A percentile compares a stretch with the other conserved stretches of the same genome.
These are phyloP conservation scores for Spinibarbus caldwelli DNA, from an alignment of 2,797 vertebrate species.

Conservation along the genomic window DNA sequence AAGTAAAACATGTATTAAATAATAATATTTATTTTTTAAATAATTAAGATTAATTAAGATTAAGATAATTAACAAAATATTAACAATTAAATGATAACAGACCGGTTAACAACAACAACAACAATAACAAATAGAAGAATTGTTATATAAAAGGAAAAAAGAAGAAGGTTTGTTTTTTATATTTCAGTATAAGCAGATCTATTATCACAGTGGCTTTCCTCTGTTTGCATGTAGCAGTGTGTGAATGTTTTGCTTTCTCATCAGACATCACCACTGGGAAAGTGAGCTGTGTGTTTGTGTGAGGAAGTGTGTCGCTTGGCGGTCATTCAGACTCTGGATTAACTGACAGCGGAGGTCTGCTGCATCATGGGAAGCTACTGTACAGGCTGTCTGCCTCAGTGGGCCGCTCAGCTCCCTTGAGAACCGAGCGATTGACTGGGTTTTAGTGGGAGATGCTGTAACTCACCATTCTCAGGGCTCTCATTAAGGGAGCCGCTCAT, in stretches of 20 bases:
- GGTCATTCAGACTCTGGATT: constrained; percentile 45
- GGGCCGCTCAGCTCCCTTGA: constrained; percentile 22
- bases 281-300: constrained; percentile 18
- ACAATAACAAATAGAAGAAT: neutral
- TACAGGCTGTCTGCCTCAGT: constrained; percentile 18
- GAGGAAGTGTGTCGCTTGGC: constrained; percentile 25
- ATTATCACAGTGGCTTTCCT: neutral
- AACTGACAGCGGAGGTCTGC: constrained; percentile 18
- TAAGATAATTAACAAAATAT: neutral
- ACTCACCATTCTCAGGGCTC: constrained; percentile 6
- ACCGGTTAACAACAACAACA: neutral
- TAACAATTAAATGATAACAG: neutral
- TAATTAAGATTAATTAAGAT: neutral
- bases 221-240: neutral
- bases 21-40: neutral
- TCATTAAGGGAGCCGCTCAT: constrained; percentile 9
- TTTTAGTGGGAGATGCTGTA: constrained; percentile 14
- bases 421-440: neutral
- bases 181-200: neutral
- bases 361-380: constrained; percentile 30
- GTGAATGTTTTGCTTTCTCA: constrained; percentile 41
- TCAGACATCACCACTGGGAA: constrained; percentile 30
- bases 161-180: neutral
- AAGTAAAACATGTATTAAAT: neutral
- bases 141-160: neutral